These are phyloP conservation scores for Smutsia temminckii DNA, from an alignment of 2,797 vertebrate genomes.

Conservation along the genomic window DNA sequence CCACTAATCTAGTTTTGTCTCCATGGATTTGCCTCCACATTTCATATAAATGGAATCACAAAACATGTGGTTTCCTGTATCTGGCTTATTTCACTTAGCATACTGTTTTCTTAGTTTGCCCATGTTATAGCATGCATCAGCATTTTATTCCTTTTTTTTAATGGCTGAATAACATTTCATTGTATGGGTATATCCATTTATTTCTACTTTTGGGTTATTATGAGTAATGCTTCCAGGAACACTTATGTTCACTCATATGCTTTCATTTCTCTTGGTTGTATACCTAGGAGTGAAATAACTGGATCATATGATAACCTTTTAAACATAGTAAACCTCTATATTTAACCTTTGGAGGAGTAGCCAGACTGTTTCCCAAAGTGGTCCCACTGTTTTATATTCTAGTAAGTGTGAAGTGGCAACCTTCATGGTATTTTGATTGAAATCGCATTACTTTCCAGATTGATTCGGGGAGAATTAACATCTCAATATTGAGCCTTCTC, in stretches of 20 bases:
- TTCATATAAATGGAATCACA: not conserved
- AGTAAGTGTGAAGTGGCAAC: not conserved
- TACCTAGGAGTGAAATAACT: not conserved
- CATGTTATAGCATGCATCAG: not conserved
- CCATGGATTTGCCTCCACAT: not conserved
- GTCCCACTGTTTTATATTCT: not conserved
- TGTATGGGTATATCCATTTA: not conserved
- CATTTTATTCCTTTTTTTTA: not conserved
- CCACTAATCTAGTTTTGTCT: not conserved
- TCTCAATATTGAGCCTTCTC: not conserved
- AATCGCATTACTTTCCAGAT: not conserved
- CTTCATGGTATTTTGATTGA: not conserved
- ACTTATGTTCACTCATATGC: not conserved
- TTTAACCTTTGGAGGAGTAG: not conserved
- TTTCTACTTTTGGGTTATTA: not conserved
- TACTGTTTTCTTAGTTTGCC: not conserved
- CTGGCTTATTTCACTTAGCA: not conserved
- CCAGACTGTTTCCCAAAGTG: not conserved
- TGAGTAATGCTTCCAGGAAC: not conserved
- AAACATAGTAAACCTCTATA: not conserved
- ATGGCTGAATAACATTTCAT: not conserved
- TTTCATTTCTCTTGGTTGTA: not conserved
- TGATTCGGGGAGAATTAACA: not conserved
- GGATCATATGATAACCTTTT: not conserved
- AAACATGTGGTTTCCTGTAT: not conserved